phyloP scores from a whole-genome alignment of 2,797 vertebrate genomes.

The Onychomys arenicola region DNA sequence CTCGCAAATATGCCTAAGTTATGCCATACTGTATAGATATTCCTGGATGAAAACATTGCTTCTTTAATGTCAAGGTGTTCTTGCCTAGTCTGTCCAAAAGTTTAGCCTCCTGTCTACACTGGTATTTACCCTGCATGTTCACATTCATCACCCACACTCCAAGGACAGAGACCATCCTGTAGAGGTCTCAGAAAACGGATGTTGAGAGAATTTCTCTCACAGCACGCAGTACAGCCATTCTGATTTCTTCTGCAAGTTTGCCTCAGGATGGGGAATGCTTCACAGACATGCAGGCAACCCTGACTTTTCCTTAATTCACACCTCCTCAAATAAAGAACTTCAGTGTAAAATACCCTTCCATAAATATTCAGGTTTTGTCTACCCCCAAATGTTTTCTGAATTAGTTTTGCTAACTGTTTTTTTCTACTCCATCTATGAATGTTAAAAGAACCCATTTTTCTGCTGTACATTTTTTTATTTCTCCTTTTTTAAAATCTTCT shows the following conservation, averaged over 20 bases:
- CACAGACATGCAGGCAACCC: neutral
- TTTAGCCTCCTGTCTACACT: neutral
- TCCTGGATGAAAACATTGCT: accelerated
- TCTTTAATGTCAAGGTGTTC: neutral
- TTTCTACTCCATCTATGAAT: neutral
- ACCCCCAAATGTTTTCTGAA: neutral
- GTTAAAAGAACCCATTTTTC: neutral
- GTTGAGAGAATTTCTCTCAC: accelerated
- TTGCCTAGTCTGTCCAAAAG: neutral
- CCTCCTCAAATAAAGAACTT: neutral
- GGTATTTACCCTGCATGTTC: neutral
- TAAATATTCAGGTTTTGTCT: neutral
- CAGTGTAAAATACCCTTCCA: neutral
- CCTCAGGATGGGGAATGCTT: neutral
- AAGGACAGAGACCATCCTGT: neutral
- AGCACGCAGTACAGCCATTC: neutral
- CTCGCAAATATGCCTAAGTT: no score
- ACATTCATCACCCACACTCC: neutral
- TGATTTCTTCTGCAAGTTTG: neutral
- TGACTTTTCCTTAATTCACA: neutral
- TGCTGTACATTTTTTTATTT: slow-evolving; percentile 4
- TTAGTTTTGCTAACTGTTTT: neutral
- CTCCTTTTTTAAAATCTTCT: neutral
- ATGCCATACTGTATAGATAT: neutral
- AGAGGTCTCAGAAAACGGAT: neutral